A percentile compares a stretch with the other conserved stretches of the same genome.
These are phyloP conservation scores for Zosterops pallidus DNA, from an alignment of 2,113 vertebrate species.

Conservation along the genomic window DNA sequence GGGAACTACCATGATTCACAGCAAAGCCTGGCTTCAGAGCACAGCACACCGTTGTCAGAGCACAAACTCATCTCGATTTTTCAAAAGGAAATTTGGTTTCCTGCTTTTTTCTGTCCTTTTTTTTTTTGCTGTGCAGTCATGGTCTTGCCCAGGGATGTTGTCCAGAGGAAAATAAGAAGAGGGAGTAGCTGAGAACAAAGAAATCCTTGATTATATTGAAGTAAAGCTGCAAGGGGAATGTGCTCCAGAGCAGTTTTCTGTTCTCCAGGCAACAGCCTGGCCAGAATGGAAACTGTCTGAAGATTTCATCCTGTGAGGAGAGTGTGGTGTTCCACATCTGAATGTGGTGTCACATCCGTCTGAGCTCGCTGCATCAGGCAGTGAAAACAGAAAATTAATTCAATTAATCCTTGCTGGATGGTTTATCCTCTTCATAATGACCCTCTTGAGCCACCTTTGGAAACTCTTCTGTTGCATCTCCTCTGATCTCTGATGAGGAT, in stretches of 20 bases:
- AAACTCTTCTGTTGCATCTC: background rate
- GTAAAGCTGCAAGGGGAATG: background rate
- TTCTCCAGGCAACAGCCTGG: constrained; percentile 9
- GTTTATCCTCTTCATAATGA: background rate
- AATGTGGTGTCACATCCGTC: background rate
- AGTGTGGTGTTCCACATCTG: background rate
- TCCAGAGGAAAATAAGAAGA: background rate
- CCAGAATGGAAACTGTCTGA: too few species aligned
- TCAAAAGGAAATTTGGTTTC: background rate
- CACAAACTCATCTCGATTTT: background rate
- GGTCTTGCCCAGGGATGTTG: background rate
- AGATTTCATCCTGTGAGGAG: background rate
- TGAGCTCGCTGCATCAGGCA: background rate
- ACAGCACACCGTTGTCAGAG: background rate
- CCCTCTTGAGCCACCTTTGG: background rate
- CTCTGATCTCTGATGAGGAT: background rate
- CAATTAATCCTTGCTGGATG: constrained; percentile 13
- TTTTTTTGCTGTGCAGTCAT: background rate
- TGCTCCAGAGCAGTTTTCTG: background rate
- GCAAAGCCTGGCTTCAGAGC: background rate
- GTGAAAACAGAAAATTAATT: background rate
- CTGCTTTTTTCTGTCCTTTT: background rate
- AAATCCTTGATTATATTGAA: background rate
- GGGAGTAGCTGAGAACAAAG: background rate
- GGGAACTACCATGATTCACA: background rate